Base-by-base conservation (phyloP, 2,888 invertebrate species). In the Drosophila silvestris region DNA sequence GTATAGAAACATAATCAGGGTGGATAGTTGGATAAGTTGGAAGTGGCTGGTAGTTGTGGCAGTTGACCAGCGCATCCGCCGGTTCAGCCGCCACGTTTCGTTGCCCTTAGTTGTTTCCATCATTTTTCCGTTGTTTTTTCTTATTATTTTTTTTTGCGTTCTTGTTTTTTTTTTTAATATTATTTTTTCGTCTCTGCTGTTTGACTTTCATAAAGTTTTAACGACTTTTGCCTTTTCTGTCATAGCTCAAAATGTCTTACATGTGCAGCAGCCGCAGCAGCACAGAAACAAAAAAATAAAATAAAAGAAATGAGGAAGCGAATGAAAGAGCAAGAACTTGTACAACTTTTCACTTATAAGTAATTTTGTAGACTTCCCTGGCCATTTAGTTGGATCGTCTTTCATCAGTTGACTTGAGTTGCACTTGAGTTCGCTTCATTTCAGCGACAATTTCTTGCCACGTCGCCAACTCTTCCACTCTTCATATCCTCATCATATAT, bases 161-260 rank as follows among this genome's bases (percentile, higher is more conserved):
- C 16, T 65, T 70, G 57, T 77, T 68, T 70, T 75, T 79, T 69
- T 47, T 47, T 47, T 47, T 47, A 26, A 41, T 66, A 53, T 64
- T 65, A 63, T 67, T 54, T 64, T 68, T 73, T 59, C 65, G 70
- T 74, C 77, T 78, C 70, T 82, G 74, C 82, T 91, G 91, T 91
- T 91, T 89, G 91, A 89, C 89, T 89, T 89, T 89, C 91, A 89
- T 89, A 89, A 89, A 89, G 91, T 89, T 89, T 91, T 89, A 89
- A 89, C 91, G 91, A 89, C 89, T 89, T 89, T 91, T 91, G 91
- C 85, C 89, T 87, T 81, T 77, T 76, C 90, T 78, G 79, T 81
- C 91, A 77, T 67, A 82, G 72, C 85, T 82, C 76, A 85, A 79
- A 85, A 79, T 76, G 91, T 88, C 87, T 88, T 80, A 87, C 91